A percentile compares a stretch with the other conserved stretches of the same genome.
Conservation (phyloP, 2,113 vertebrate species). For the Sceloporus undulatus region DNA sequence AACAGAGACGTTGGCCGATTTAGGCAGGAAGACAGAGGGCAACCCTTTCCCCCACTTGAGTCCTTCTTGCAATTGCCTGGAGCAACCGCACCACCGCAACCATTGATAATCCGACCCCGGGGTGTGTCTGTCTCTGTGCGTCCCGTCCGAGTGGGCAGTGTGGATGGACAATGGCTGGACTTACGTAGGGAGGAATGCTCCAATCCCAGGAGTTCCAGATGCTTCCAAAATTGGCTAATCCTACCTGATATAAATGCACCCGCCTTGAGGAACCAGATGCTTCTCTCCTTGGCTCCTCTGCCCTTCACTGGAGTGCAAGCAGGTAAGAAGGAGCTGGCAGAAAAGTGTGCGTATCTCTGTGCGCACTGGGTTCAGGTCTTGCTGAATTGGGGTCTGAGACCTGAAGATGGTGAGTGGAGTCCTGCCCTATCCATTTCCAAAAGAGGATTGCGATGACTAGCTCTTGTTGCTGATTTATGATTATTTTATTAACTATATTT, state of each 20-base stretch:
- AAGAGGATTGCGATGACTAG: no score
- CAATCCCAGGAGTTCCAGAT: slow-evolving; percentile 13
- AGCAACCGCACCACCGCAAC: no score
- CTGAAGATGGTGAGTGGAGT: no score
- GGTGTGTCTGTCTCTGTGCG: not conserved
- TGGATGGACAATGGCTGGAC: not conserved
- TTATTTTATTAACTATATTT: no score
- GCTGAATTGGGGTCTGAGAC: not conserved
- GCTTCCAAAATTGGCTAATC: fast-evolving
- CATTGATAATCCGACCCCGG: not conserved
- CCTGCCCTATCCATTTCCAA: not conserved
- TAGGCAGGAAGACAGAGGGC: no score
- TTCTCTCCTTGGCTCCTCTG: not conserved
- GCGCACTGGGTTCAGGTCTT: no score
- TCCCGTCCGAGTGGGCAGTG: not conserved
- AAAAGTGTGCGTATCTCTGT: not conserved
- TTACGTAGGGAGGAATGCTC: not conserved
- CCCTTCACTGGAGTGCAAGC: not conserved
- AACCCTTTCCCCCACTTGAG: no score
- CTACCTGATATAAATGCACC: slow-evolving; percentile 30
- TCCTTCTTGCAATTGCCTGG: no score
- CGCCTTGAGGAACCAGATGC: not conserved
- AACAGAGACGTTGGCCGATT: no score
- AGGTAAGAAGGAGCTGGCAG: not conserved
- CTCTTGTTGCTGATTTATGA: no score